Evolutionary conservation across 2,888 invertebrate species (phyloP), one percentile per base, ranked within the genome.

Genomic region (Spialia ferax): DNA sequence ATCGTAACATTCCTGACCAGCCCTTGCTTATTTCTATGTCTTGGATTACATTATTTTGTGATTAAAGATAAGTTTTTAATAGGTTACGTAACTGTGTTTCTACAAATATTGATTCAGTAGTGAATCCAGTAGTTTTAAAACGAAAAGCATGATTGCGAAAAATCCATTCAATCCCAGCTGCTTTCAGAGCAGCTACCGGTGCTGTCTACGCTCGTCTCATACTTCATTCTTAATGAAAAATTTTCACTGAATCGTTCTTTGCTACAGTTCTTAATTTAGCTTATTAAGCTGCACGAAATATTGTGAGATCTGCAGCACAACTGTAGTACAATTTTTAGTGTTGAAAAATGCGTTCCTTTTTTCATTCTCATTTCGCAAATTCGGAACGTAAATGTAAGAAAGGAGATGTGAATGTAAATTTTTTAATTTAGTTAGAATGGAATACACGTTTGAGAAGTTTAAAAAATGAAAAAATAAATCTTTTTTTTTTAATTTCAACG

Each of bases 141-240:
- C 8, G 48, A 6, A 42, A 42, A 48, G 20, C 11, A 48, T 3
- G 20, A 48, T 48, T 4, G 18, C 20, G 29, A 55, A 54, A 23
- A 42, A 29, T 13, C 63, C 63, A 55, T 63, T 55, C 63, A 63
- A 63, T 55, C 38, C 13, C 5, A 10, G 38, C 54, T 55, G 54
- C 63, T 42, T 42, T 63, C 38, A 54, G 18, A 63, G 26, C 38
- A 42, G 63, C 42, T 54, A 52, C 52, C 52, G 23, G 52, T 10
- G 52, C 48, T 38, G 15, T 48, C 48, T 11, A 5, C 48, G 23
- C 38, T 54, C 54, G 54, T 26, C 42, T 55, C 63, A 63, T 42
- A 29, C 48, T 64, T 56, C 48, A 64, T 64, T 57, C 45, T 64
- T 57, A 64, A 64, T 56, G 56, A 64, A 55, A 57, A 56, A 35